Percentiles rank a stretch among this genome's conserved stretches.
Conservation (phyloP, 1,140 invertebrate species). For the Phymastichus coffea region DNA sequence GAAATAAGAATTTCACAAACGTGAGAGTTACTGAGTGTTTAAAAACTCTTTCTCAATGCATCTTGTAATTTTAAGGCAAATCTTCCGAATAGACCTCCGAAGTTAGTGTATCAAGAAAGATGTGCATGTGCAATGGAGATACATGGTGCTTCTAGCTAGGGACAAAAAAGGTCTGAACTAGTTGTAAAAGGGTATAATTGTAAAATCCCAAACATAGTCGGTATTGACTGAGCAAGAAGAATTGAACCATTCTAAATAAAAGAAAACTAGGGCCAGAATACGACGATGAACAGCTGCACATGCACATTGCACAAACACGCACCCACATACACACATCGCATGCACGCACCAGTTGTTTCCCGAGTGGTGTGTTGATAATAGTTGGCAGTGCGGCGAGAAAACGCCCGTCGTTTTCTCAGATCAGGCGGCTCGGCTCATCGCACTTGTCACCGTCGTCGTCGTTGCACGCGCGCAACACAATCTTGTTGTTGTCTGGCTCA, state of each 20-base stretch:
- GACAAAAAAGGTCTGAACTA: no score
- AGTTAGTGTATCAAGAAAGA: background rate
- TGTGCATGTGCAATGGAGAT: background rate
- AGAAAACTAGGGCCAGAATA: background rate
- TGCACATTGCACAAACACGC: conserved; percentile 5
- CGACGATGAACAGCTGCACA: background rate
- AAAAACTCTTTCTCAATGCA: conserved; percentile 12
- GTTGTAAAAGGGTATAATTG: background rate
- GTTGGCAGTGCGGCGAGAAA: conserved; percentile 8
- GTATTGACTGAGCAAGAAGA: background rate
- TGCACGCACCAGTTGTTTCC: background rate
- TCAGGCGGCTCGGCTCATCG: conserved; percentile 14
- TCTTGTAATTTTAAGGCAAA: conserved; percentile 13
- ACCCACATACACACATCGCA: conserved; percentile 5
- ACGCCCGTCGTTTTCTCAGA: conserved; percentile 19
- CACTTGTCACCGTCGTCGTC: conserved; percentile 4
- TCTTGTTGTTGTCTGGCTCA: background rate
- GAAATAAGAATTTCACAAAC: conserved; percentile 15
- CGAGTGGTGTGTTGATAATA: background rate
- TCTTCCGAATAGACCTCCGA: conserved; percentile 2
- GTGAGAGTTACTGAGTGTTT: conserved; percentile 6
- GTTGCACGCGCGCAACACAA: background rate
- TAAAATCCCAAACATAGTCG: background rate
- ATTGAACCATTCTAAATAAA: background rate
- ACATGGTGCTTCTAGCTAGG: no score